Evolutionary conservation across 2,797 vertebrate genomes (phyloP).

Genomic region (Halcyon smyrnensis): DNA sequence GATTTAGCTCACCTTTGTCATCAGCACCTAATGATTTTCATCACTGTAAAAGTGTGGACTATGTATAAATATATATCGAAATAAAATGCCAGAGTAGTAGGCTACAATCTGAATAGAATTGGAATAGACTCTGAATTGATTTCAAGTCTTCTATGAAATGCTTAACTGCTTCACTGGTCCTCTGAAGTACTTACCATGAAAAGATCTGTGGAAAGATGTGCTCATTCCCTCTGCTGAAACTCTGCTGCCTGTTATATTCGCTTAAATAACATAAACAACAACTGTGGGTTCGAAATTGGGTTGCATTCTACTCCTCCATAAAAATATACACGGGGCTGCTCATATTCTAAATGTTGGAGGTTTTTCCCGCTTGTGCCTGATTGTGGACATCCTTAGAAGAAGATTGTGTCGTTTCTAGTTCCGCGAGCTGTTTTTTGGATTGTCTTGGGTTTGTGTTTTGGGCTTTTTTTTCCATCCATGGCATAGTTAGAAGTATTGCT

Average conservation of each 20-base stretch:
- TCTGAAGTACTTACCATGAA: neutral
- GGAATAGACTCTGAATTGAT: neutral
- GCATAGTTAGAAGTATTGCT: neutral
- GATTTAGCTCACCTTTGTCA: neutral
- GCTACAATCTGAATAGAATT: neutral
- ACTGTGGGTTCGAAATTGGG: neutral
- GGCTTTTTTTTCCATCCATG: neutral
- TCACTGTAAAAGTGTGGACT: neutral
- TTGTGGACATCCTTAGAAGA: neutral
- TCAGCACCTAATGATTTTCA: neutral
- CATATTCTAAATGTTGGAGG: accelerated
- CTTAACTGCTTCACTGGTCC: neutral
- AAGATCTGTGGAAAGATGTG: neutral
- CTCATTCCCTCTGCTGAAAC: neutral
- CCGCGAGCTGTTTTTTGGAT: neutral
- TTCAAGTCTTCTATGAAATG: neutral
- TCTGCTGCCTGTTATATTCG: neutral
- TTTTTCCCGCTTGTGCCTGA: neutral
- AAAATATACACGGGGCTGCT: neutral
- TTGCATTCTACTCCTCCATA: neutral
- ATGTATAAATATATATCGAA: neutral
- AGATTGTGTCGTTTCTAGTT: neutral
- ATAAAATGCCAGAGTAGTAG: neutral
- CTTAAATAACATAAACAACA: neutral
- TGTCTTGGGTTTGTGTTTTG: accelerated